A percentile compares a stretch with the other conserved stretches of the same genome.
phyloP scores from a whole-genome alignment of 2,797 vertebrate genomes.

The Artibeus lituratus region DNA sequence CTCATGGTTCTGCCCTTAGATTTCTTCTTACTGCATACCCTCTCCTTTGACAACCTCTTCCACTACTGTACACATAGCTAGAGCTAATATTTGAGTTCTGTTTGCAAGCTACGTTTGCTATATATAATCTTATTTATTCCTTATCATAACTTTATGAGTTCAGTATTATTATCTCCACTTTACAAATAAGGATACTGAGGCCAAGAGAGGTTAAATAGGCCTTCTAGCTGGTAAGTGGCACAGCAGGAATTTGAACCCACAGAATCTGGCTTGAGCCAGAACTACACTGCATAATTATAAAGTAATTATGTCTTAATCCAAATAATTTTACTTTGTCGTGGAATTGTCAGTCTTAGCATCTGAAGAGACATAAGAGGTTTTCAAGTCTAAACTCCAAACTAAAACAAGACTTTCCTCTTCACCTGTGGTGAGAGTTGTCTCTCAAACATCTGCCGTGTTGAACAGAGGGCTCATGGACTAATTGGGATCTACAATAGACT shows the following conservation, averaged over 20 bases:
- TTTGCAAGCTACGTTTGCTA: not conserved
- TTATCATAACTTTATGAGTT: not conserved
- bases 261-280: not conserved
- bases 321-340: not conserved
- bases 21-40: not conserved
- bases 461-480: not conserved
- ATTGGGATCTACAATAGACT: not conserved
- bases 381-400: not conserved
- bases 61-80: not conserved
- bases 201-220: not conserved
- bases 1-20: not conserved
- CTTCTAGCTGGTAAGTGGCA: not conserved
- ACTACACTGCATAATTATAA: not conserved
- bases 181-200: not conserved
- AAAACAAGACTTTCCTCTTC: not conserved
- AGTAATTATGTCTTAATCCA: not conserved
- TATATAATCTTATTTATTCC: not conserved
- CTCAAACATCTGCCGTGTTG: not conserved
- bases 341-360: not conserved
- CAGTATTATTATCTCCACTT: not conserved
- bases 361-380: not conserved
- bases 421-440: not conserved
- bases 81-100: not conserved
- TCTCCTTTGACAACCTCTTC: not conserved
- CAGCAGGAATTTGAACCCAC: not conserved